Base-by-base conservation (phyloP, 2,797 vertebrate genomes). In the Catamblyrhynchus diadema region DNA sequence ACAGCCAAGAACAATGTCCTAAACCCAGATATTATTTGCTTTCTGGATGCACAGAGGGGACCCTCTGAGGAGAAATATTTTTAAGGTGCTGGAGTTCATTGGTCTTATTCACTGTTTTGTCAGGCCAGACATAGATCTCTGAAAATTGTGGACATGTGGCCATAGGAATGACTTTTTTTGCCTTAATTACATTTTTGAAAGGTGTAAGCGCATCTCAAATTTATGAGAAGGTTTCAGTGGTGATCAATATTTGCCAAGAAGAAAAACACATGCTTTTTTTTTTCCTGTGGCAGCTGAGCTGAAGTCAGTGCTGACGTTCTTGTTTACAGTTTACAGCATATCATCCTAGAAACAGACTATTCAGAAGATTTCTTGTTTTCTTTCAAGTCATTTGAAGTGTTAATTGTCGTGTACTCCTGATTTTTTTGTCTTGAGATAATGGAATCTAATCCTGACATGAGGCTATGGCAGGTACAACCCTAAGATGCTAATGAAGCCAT, bases 281-380 rank as follows among this genome's bases (percentile, higher is more conserved):
- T 69, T 73, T 59, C 27, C 32, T 70, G 65, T 60, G 77, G 81
- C 87, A 94, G 87, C 91, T 91, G 94, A 94, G 85, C 75, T 96
- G 79, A 78, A 96, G 87, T 93, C 87, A 94, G 44, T 57, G 89
- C 66, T 95, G 89, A 81, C 1, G 24, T 78, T 53, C 20, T 84
- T 93, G 91, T 95, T 96, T 94, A 94, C 65, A 48, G 91, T 95
- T 96, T 94, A 94, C 65, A 48, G 62, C 37, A 4, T 42, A 21
- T 75, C 33, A 51, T 39, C 62, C 75, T 65, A 79, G 93, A 70
- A 93, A 79, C 59, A 54, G 69, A 2, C 69, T 93, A 37, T 66
- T 93, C 25, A 79, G 74, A 89, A 54, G 28, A 37, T 23, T 44
- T 12, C 27, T 77, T 75, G 45, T 79, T 81, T 79, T 44, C 51